Base-by-base conservation (phyloP, 2,797 vertebrate genomes). In the Artibeus jamaicensis region DNA sequence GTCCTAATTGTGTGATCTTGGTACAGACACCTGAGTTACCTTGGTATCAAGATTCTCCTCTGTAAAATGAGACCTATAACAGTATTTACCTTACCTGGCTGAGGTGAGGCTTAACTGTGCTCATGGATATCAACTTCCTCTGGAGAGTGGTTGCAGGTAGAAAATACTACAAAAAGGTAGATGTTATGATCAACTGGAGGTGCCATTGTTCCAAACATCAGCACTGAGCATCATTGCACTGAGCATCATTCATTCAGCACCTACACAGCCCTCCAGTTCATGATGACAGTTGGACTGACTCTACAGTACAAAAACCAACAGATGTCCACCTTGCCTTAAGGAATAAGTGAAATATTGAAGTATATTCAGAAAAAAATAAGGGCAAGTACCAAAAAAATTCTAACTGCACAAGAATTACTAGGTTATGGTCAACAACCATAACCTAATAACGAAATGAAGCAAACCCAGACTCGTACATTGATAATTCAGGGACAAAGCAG, bases 181-280 rank as follows among this genome's bases (percentile, higher is more conserved):
- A 15, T 50, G 0, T 8, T 46, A 10, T 37, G 46, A 67, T 15
- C 4, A 85, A 24, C 12, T 37, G 34, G 32, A 81, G 26, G 9
- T 62, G 15, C 6, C 26, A 24, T 0, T 42, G 19, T 85, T n/a
- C 73, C 48, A 65, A 10, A 12, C 46, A 29, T 39, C 19, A 48
- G 12, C 34, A n/a, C n/a, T n/a, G n/a, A n/a, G n/a, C n/a, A n/a
- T n/a, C n/a, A 57, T 34, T 29, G 10, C 26, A 1, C 5, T 18
- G 5, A 16, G 16, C 5, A 2, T 8, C 2, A 0, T 4, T 59
- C 18, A 50, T 3, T 32, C 21, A 29, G 16, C 5, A 32, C 26
- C 10, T 32, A 11, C 10, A 22, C 3, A 46, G 2, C 16, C 16
- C 12, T 67, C 44, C 2, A 19, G 22, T 22, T 67, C 76, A 22